Percentiles rank a stretch among this genome's conserved stretches.
Evolutionary conservation across 35 echinoderm and acorn worm species (phyloP).

Genomic region (Ptychodera flava): DNA sequence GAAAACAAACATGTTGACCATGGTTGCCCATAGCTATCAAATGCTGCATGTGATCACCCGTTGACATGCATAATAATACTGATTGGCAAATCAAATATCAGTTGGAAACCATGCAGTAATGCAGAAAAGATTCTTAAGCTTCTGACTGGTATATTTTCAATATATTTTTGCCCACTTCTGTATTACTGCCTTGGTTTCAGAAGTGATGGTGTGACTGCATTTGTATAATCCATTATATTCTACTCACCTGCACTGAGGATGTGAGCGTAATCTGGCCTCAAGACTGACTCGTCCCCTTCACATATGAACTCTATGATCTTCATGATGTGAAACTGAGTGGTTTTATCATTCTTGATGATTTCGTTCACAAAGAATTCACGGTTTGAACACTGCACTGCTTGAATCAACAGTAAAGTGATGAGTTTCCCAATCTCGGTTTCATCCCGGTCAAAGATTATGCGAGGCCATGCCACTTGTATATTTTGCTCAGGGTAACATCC

Average conservation of each 20-base stretch:
- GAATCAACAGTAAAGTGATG: constrained; percentile 54
- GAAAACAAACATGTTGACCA: too few relatives aligned
- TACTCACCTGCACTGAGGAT: neutral
- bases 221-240: too few relatives aligned
- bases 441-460: neutral
- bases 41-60: too few relatives aligned
- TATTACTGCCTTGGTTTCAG: too few relatives aligned
- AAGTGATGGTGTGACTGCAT: too few relatives aligned
- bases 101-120: too few relatives aligned
- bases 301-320: constrained; percentile 74
- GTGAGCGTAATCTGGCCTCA: constrained; percentile 43
- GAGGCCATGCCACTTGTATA: neutral
- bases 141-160: too few relatives aligned
- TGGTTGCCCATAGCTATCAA: too few relatives aligned
- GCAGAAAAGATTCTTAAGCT: too few relatives aligned
- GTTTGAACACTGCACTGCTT: constrained; percentile 67
- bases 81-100: too few relatives aligned
- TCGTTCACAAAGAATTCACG: constrained; percentile 69
- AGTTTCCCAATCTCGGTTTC: constrained; percentile 62
- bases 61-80: too few relatives aligned
- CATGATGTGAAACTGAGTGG: constrained; percentile 64
- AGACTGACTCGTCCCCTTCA: constrained; percentile 31
- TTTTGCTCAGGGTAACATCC: neutral
- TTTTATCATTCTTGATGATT: constrained; percentile 72
- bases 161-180: too few relatives aligned